Percentiles rank a stretch among this genome's conserved stretches.
Conservation (phyloP, 2,797 vertebrate genomes). For the Microchirus variegatus region DNA sequence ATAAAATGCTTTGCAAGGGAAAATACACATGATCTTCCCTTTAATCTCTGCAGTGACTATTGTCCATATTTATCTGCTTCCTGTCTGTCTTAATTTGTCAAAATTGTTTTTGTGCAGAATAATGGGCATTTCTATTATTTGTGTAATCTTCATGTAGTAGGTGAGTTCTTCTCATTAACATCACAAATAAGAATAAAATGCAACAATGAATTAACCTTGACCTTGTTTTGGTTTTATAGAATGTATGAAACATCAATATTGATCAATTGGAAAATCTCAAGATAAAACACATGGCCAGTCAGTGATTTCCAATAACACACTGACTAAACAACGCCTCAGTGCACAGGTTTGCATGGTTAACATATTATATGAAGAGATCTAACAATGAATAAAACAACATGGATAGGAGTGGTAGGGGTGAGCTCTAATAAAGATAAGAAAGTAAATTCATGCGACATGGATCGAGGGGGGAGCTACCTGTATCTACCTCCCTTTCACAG, state of each 20-base stretch:
- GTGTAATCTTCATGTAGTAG: too few relatives aligned
- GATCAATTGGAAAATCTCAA: not conserved
- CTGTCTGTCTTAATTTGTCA: too few relatives aligned
- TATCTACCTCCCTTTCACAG: slow-evolving; percentile 35
- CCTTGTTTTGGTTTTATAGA: not conserved
- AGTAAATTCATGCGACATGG: slow-evolving; percentile 9
- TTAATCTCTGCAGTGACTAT: too few relatives aligned
- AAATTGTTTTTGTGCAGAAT: too few relatives aligned
- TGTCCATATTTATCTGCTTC: too few relatives aligned
- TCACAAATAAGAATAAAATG: not conserved
- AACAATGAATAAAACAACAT: slow-evolving; percentile 21
- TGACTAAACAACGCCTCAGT: not conserved
- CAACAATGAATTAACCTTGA: not conserved
- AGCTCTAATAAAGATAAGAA: slow-evolving; percentile 24
- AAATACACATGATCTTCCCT: too few relatives aligned
- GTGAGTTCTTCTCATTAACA: too few relatives aligned
- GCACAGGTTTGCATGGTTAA: not conserved
- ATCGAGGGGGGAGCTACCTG: slow-evolving; percentile 6
- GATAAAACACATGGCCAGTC: slow-evolving; percentile 16
- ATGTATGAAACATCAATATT: not conserved
- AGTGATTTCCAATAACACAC: slow-evolving; percentile 25
- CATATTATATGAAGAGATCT: slow-evolving; percentile 24
- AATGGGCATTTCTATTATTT: too few relatives aligned
- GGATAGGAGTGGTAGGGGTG: not conserved
- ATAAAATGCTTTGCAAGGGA: too few relatives aligned